A percentile compares a stretch with the other conserved stretches of the same genome.
Evolutionary conservation across 2,113 vertebrate species (phyloP).

Genomic region (Sterna hirundo): DNA sequence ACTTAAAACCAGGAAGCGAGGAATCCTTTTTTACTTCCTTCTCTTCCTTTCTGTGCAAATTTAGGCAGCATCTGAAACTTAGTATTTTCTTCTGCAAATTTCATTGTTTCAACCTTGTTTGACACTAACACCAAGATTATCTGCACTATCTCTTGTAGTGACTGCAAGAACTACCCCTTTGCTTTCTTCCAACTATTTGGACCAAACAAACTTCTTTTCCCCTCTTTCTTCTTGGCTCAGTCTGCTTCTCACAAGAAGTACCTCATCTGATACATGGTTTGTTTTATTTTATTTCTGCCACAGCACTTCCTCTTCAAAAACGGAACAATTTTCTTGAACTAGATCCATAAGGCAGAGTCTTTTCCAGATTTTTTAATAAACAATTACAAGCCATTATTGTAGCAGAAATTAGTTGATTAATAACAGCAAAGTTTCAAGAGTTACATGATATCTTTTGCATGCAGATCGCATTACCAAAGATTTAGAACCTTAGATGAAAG

Average conservation of each 20-base stretch:
- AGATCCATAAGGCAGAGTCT: fast-evolving
- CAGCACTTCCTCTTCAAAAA: neutral
- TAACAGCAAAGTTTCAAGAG: neutral
- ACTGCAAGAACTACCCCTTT: neutral
- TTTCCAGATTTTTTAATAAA: neutral
- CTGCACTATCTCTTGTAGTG: neutral
- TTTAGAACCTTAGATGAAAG: neutral
- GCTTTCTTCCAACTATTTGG: neutral
- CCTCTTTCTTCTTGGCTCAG: neutral
- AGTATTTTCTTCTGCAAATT: neutral
- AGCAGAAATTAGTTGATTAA: neutral
- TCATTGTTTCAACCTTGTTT: neutral
- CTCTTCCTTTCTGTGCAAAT: neutral
- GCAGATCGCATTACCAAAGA: neutral
- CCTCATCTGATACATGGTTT: neutral
- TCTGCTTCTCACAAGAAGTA: neutral
- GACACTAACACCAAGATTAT: neutral
- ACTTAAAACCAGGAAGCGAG: neutral
- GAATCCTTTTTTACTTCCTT: neutral
- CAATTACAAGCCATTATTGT: neutral
- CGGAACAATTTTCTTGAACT: neutral
- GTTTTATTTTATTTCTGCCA: neutral
- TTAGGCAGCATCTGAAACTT: neutral
- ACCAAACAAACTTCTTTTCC: neutral
- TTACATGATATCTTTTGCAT: fast-evolving